Evolutionary conservation across 1,140 invertebrate genomes (phyloP).

Genomic region (Trichomalopsis sarcophagae): DNA sequence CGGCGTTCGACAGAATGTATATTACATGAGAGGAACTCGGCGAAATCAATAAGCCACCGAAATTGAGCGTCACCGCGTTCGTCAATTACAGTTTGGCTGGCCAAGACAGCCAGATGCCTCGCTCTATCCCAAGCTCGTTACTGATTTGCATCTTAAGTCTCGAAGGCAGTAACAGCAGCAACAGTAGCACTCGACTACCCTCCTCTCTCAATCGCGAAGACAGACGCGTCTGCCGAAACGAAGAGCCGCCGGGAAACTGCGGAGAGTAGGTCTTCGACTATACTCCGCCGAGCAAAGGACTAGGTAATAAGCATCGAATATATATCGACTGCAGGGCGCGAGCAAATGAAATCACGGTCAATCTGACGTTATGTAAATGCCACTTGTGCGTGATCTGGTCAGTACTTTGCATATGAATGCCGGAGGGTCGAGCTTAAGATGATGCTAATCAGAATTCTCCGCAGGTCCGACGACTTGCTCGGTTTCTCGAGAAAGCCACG

Average conservation of each 20-base stretch:
- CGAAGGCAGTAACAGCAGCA: conserved; percentile 24
- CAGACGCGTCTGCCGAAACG: background rate
- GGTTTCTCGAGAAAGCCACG: conserved; percentile 49
- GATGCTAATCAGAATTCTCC: conserved; percentile 70
- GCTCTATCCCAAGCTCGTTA: conserved; percentile 5
- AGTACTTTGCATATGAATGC: conserved; percentile 73
- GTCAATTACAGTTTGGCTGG: conserved; percentile 32
- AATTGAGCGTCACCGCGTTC: conserved; percentile 47
- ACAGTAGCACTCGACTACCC: background rate
- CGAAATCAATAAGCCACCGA: conserved; percentile 30
- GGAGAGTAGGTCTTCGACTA: background rate
- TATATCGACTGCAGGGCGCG: conserved; percentile 36
- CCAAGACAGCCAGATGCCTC: conserved; percentile 1
- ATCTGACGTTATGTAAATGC: conserved; percentile 75
- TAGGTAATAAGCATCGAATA: background rate
- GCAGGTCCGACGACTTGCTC: conserved; percentile 1
- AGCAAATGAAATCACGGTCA: conserved; percentile 73
- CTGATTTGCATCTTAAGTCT: conserved; percentile 51
- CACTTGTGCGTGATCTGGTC: conserved; percentile 69
- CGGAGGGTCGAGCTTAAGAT: conserved; percentile 64
- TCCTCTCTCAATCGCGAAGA: background rate
- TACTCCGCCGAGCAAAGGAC: background rate
- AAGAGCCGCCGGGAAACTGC: background rate
- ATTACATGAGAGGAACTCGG: conserved; percentile 9
- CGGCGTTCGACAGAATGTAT: background rate